phyloP scores from a whole-genome alignment of 2,797 vertebrate genomes.

The Carapus acus region DNA sequence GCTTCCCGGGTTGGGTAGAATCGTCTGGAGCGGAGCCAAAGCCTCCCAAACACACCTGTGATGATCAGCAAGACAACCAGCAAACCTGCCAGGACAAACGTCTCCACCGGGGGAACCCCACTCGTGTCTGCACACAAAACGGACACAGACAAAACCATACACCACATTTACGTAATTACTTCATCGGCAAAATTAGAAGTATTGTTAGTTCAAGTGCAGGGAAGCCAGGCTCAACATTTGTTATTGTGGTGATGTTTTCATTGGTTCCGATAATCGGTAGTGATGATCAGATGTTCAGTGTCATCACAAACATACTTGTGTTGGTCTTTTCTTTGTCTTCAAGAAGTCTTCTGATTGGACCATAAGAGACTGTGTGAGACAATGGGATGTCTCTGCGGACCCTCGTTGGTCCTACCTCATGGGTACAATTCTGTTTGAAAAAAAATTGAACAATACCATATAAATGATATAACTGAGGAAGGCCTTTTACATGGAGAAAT shows the following conservation, averaged over 20 bases:
- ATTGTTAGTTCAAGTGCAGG: background rate
- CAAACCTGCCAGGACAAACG: slow-evolving; percentile 67
- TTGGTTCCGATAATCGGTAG: no score
- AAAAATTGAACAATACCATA: no score
- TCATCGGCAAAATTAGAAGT: no score
- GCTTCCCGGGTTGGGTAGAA: slow-evolving; percentile 71
- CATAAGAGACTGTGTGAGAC: slow-evolving; percentile 68
- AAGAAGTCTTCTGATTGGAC: slow-evolving; percentile 68
- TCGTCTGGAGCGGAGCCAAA: slow-evolving; percentile 73
- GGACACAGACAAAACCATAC: slow-evolving; percentile 4
- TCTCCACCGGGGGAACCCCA: slow-evolving; percentile 66
- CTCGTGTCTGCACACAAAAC: slow-evolving; percentile 49
- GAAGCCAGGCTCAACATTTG: no score
- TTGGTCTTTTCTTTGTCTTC: slow-evolving; percentile 41
- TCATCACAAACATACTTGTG: slow-evolving; percentile 52
- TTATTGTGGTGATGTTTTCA: no score
- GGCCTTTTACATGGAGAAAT: no score
- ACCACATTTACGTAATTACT: slow-evolving; percentile 1
- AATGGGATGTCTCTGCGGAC: slow-evolving; percentile 64
- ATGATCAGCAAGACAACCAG: slow-evolving; percentile 69
- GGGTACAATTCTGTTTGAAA: slow-evolving; percentile 69
- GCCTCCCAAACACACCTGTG: slow-evolving; percentile 68
- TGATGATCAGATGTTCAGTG: no score
- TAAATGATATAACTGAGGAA: slow-evolving; percentile 41
- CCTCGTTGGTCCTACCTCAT: slow-evolving; percentile 55